Evolutionary conservation across 2,113 vertebrate species (phyloP).

Genomic region (Erpornis zantholeuca): DNA sequence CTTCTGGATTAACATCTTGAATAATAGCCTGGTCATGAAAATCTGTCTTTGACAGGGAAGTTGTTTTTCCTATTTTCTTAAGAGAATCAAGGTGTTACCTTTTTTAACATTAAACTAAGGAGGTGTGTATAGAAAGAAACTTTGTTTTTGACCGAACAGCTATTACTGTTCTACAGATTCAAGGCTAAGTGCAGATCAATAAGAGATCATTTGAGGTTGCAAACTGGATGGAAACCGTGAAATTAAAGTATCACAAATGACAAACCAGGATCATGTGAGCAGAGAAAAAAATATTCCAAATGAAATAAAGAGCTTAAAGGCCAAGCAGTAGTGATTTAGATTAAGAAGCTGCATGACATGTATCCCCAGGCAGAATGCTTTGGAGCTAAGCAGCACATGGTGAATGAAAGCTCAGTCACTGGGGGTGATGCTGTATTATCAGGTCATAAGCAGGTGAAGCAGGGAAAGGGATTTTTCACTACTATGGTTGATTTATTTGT

Average conservation of each 20-base stretch:
- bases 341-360: not conserved
- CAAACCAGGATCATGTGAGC: not conserved
- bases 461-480: not conserved
- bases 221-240: not conserved
- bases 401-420: not conserved
- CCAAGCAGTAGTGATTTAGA: not conserved
- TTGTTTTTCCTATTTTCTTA: not conserved
- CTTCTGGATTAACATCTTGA: slow-evolving; percentile 18
- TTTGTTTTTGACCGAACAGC: not conserved
- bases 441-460: not conserved
- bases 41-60: not conserved
- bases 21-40: not conserved
- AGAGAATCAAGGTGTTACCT: not conserved
- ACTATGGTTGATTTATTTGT: not conserved
- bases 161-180: not conserved
- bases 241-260: not conserved
- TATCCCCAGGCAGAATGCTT: not conserved
- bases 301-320: not conserved
- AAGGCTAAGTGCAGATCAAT: not conserved
- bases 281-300: not conserved
- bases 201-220: not conserved
- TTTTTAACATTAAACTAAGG: not conserved
- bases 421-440: not conserved
- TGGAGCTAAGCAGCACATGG: not conserved
- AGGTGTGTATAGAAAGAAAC: not conserved